These are phyloP conservation scores for Augochlorella aurata DNA, from an alignment of 2,888 invertebrate genomes.

Conservation along the genomic window DNA sequence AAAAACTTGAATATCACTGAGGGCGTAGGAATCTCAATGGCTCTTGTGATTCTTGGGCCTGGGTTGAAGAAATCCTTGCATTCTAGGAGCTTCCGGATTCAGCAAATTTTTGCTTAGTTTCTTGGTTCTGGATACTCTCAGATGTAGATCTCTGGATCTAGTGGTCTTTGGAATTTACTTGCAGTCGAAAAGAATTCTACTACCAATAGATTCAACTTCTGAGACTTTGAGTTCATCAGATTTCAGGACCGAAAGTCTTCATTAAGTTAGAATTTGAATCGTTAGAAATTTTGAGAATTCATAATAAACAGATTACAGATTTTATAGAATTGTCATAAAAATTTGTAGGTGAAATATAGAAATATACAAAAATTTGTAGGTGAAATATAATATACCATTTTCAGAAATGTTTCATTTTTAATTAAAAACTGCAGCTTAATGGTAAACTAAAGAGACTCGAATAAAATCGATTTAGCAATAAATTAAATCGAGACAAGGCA, in stretches of 20 bases:
- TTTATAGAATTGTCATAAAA: too few relatives aligned
- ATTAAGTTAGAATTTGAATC: not conserved
- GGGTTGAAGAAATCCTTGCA: not conserved
- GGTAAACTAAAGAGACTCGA: too few relatives aligned
- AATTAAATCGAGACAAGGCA: too few relatives aligned
- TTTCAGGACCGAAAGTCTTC: not conserved
- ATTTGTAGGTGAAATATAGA: too few relatives aligned
- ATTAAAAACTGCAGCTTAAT: too few relatives aligned
- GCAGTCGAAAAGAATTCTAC: not conserved
- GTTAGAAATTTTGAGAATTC: too few relatives aligned
- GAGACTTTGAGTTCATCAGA: not conserved
- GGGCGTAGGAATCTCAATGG: not conserved
- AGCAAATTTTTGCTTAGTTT: not conserved
- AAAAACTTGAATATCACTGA: not conserved
- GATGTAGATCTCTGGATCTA: not conserved
- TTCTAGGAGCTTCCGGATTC: not conserved
- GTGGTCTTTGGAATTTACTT: not conserved
- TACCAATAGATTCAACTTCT: not conserved
- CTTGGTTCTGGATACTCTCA: not conserved
- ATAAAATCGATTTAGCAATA: not conserved
- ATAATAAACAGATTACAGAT: too few relatives aligned
- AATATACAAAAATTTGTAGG: too few relatives aligned
- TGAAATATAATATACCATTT: too few relatives aligned
- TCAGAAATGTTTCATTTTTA: too few relatives aligned
- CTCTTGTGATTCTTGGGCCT: not conserved